A percentile compares a stretch with the other conserved stretches of the same genome.
Evolutionary conservation across 2,888 invertebrate species (phyloP).

Genomic region (Psococerastis gibbosa): DNA sequence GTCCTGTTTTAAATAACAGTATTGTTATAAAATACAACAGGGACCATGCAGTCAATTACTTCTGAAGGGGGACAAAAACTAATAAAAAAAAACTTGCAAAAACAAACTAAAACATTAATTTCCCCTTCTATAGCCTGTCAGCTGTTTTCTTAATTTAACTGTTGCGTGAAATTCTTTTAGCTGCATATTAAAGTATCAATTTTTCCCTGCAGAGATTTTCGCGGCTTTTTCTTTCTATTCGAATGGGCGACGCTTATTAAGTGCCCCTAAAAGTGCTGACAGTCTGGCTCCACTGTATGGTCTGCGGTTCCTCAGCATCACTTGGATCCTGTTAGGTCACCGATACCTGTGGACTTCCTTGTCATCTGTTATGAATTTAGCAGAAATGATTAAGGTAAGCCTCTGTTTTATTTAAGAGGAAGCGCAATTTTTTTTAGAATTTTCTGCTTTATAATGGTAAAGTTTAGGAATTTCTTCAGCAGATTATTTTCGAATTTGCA

Average conservation of each 20-base stretch:
- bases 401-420: background rate
- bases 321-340: slow-evolving; percentile 30
- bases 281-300: slow-evolving; percentile 29
- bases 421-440: slow-evolving; percentile 12
- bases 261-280: slow-evolving; percentile 19
- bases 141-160: background rate
- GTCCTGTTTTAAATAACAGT: too few species aligned
- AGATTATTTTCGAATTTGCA: too few species aligned
- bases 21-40: too few species aligned
- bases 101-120: background rate
- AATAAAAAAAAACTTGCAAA: background rate
- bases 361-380: slow-evolving; percentile 23
- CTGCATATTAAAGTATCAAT: slow-evolving; percentile 5
- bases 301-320: slow-evolving; percentile 29
- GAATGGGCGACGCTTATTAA: slow-evolving; percentile 24
- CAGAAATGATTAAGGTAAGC: slow-evolving; percentile 25
- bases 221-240: slow-evolving; percentile 25
- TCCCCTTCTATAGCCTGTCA: background rate
- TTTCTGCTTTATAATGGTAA: too few species aligned
- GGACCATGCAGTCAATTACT: background rate
- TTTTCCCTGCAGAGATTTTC: slow-evolving; percentile 12
- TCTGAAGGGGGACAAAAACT: background rate
- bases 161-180: too few species aligned
- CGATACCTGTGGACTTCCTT: slow-evolving; percentile 24
- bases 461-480: too few species aligned